Evolutionary conservation across 2,113 vertebrate species (phyloP).

Genomic region (Gracilinanus agilis): DNA sequence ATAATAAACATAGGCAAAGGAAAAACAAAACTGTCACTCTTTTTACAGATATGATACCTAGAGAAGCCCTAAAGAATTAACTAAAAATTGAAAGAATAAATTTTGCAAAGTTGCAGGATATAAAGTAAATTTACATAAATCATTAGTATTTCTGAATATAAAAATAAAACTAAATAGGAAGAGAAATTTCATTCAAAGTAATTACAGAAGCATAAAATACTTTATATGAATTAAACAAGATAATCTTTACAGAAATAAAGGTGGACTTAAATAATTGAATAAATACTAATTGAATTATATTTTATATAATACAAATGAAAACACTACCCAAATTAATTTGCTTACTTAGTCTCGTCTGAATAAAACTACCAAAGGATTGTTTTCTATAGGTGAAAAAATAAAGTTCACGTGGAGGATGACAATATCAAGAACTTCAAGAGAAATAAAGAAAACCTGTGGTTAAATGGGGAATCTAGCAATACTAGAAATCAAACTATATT

Average conservation of each 20-base stretch:
- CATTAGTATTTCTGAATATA: not conserved
- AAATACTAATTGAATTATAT: not conserved
- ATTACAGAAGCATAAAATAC: not conserved
- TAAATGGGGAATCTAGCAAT: not conserved
- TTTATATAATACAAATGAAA: not conserved
- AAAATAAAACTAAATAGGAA: not conserved
- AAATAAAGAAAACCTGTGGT: not conserved
- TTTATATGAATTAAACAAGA: not conserved
- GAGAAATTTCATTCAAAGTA: not conserved
- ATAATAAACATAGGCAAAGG: not conserved
- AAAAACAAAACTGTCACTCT: not conserved
- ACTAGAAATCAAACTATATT: not conserved
- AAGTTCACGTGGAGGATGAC: not conserved
- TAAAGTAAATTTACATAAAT: not conserved
- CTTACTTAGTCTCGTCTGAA: not conserved
- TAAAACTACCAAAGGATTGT: not conserved
- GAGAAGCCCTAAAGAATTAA: not conserved
- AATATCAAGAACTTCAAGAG: not conserved
- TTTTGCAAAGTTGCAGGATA: not conserved
- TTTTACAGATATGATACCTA: not conserved
- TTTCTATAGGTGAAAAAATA: not conserved
- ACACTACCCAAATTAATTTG: not conserved
- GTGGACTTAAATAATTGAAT: not conserved
- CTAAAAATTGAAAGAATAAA: not conserved
- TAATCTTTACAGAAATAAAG: not conserved